Evolutionary conservation across 2,797 vertebrate genomes (phyloP), one percentile per base, ranked within the genome.

Genomic region (Pseudomugil tenellus): DNA sequence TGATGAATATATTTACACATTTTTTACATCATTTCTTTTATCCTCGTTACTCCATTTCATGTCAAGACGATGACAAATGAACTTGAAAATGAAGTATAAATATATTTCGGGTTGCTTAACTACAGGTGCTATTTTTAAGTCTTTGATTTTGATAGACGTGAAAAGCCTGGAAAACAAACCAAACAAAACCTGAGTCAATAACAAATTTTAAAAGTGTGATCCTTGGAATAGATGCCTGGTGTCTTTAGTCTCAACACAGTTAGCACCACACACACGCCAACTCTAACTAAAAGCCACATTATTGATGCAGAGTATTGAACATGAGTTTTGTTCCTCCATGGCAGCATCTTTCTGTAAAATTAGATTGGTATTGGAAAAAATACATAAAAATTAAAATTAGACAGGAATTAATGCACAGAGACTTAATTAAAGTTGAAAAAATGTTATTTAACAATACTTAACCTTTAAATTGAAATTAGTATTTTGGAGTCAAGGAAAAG

Each of bases 181-280:
- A 74, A 80, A 81, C 65, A 61, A 72, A 66, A 69, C 53, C 64
- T 10, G 43, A 84, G 89, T 92, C 86, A 26, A 92, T 92, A 91
- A 87, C 80, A 90, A 83, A 92, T 92, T 70, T 91, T 91, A 91
- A 87, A 74, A 75, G 87, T 91, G 88, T 87, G 83, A 92, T 88
- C 74, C 49, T 78, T 64, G 49, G 49, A 77, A 72, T 81, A 55
- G 12, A 23, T 74, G 68, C 72, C 60, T 58, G 59, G 74, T 71
- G 70, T 58, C 52, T 79, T 77, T 54, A 73, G 85, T 84, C 87
- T 90, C 86, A 86, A 88, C 81, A 84, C 87, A 89, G 89, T 90
- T 86, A 88, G 77, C 84, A 87, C 80, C 63, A 72, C 25, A 39
- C 63, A 66, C 58, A 60, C 28, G n/a, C n/a, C 51, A 51, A 52